Evolutionary conservation across 2,888 invertebrate genomes (phyloP), one percentile per base, ranked within the genome.

Genomic region (Pseudoips prasinana): DNA sequence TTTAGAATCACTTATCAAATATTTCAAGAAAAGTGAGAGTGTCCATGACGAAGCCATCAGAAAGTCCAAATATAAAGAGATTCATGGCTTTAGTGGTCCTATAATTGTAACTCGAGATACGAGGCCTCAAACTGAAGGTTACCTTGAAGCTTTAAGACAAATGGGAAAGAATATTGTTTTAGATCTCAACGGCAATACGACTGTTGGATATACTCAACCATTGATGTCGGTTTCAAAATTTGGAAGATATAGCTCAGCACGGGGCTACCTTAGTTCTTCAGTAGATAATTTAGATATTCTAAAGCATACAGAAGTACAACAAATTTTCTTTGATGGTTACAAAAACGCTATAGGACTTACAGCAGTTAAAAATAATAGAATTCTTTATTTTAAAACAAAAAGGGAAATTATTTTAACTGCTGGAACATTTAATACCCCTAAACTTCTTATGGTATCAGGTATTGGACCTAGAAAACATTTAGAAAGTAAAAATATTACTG

Each of bases 341-440:
- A 79, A 78, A 0, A 87, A 81, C 10, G 84, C 85, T 0, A 53
- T 51, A 1, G 89, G 87, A 0, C 81, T 90, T 1, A 73, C 83
- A 46, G 64, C 74, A 34, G 26, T 78, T 7, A 22, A 48, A 7
- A 49, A 58, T 1, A 68, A 72, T 40, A 6, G 35, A 14, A 9
- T 62, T 39, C 1, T 42, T 63, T 6, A 62, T 61, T 25, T 59
- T 0, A 51, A 46, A 18, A 78, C 73, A 1, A 73, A 35, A 7
- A 87, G 76, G 45, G 90, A 90, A 50, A 67, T 90, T 0, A 82
- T 90, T 18, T 22, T 89, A 7, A 79, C 86, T 1, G 85, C 81
- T 0, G 90, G 89, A 1, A 56, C 73, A 3, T 64, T 90, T 8
- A 81, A 84, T 33, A 75, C 86, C 0, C 86, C 90, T 0, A 77